Conservation (phyloP, 1,140 invertebrate genomes). For the Adoxophyes honmai region DNA sequence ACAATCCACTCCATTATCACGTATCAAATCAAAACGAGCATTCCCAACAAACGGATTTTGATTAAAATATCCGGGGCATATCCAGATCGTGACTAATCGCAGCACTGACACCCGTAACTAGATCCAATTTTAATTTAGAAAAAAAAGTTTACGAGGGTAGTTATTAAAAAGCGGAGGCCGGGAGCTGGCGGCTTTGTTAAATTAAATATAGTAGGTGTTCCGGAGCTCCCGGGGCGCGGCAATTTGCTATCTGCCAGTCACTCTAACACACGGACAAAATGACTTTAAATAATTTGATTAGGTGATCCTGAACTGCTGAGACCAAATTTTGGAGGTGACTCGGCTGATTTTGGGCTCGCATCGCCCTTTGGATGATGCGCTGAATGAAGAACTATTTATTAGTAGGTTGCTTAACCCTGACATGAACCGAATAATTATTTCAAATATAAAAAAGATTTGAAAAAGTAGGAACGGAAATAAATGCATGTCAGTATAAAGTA, state of each 20-base stretch:
- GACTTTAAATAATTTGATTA: constrained; percentile 15
- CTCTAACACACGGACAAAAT: constrained; percentile 11
- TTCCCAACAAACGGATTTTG: background rate
- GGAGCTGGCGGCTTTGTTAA: constrained; percentile 51
- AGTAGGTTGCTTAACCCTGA: too few relatives aligned
- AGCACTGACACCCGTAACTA: constrained; percentile 58
- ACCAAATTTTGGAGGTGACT: constrained; percentile 1
- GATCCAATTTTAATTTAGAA: constrained; percentile 59
- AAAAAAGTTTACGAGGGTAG: constrained; percentile 49
- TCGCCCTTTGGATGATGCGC: background rate
- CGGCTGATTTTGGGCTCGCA: background rate
- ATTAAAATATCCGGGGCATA: constrained; percentile 15
- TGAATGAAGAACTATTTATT: too few relatives aligned
- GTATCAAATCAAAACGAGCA: background rate
- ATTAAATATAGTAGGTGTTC: constrained; percentile 53
- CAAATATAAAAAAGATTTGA: too few relatives aligned
- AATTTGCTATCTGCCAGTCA: constrained; percentile 15
- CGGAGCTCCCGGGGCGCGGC: constrained; percentile 8
- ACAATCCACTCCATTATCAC: too few relatives aligned
- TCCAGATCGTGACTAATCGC: constrained; percentile 38
- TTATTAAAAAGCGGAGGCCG: constrained; percentile 53
- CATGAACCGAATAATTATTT: too few relatives aligned
- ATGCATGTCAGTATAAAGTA: too few relatives aligned
- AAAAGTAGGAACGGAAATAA: too few relatives aligned
- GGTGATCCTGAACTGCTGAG: background rate